Percentiles rank a stretch among this genome's conserved stretches.
These are phyloP conservation scores for Danio aesculapii DNA, from an alignment of 2,797 vertebrate genomes.

Conservation along the genomic window DNA sequence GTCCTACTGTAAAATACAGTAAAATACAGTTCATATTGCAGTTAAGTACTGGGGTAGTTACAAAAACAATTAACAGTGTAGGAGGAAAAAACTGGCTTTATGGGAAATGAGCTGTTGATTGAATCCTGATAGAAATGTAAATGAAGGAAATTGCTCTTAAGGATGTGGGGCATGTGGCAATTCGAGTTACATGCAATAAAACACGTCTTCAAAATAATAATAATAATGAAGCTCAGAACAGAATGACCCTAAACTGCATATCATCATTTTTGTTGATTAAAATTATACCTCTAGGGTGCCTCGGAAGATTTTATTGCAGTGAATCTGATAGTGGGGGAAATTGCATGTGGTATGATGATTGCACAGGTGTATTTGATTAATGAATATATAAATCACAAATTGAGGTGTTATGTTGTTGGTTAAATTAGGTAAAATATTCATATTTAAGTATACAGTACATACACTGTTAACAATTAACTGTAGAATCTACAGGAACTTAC, in stretches of 20 bases:
- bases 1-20: too few relatives aligned
- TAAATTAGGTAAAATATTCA: constrained; percentile 7
- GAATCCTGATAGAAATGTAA: not conserved
- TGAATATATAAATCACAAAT: constrained; percentile 3
- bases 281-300: constrained; percentile 25
- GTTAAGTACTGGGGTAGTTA: too few relatives aligned
- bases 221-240: constrained; percentile 22
- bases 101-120: not conserved
- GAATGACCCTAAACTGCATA: constrained; percentile 9
- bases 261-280: constrained; percentile 38
- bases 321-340: not conserved
- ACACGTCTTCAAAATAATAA: not conserved
- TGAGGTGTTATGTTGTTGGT: constrained; percentile 10
- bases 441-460: not conserved
- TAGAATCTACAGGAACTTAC: too few relatives aligned
- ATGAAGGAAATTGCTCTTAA: not conserved
- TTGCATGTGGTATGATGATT: constrained; percentile 17
- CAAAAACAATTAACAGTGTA: too few relatives aligned
- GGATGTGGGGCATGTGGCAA: not conserved
- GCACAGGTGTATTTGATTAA: constrained; percentile 8
- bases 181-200: not conserved
- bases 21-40: too few relatives aligned
- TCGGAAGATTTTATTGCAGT: not conserved
- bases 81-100: not conserved
- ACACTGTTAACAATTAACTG: too few relatives aligned